Base-by-base conservation (phyloP, 64 coral and sea anemone species). In the Acropora yongei region DNA sequence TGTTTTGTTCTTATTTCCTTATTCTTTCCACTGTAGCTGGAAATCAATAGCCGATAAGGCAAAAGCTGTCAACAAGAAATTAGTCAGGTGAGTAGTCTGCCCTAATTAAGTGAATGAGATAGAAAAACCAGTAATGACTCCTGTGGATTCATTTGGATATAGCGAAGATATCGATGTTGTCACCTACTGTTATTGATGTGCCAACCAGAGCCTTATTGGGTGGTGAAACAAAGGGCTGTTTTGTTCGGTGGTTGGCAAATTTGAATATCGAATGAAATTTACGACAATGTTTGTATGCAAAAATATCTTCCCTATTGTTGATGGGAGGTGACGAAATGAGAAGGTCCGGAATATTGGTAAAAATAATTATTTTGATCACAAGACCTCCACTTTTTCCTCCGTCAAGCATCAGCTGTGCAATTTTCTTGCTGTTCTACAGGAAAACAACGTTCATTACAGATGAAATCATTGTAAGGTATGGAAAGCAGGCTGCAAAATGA, bases 31-130 rank as follows among this genome's bases (percentile, higher is more conserved):
- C 14, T 20, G 49, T 51, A 97, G 95, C 5, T 91, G 92, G 92
- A 97, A 97, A 76, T 87, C 91, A 19, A 97, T 97, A 68, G 87
- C 95, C 3, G 95, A 97, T 66, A 97, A 97, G 43, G 95, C 95
- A 13, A 97, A 97, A 72, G 88, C 95, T 68, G 95, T 97, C n/a
- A 97, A 97, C 77, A 93, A 97, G 74, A 97, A 93, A 44, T 94
- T 97, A 67, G 93, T 77, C 17, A 86, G 95, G 95, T 97, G 53
- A 83, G 65, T 71, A 71, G 3, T 71, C 3, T 20, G 68, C 18
- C 17, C 3, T 0, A 63, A 63, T 8, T 12, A 7, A 11, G 11
- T 7, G 16, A 10, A 11, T 12, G 11, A 55, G 51, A 5, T 10
- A 5, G 5, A 10, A 55, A 55, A 55, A 2, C 0, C 5, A 55